Conservation (phyloP, 1,140 invertebrate genomes). For the Diabrotica virgifera region DNA sequence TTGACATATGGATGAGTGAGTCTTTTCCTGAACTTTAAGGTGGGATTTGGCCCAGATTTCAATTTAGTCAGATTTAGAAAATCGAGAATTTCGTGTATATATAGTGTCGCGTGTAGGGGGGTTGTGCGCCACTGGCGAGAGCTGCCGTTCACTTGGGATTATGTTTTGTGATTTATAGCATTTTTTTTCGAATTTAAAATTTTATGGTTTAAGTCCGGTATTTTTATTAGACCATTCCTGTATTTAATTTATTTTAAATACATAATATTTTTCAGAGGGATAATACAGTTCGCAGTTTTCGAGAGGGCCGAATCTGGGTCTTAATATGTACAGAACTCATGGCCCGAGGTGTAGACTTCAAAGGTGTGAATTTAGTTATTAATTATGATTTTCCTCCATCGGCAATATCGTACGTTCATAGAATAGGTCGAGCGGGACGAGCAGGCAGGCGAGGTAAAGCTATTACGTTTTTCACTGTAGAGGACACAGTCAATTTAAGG, state of each 20-base stretch:
- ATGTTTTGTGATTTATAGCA: no score
- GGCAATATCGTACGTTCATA: slow-evolving; percentile 92
- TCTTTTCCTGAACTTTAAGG: no score
- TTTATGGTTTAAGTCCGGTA: no score
- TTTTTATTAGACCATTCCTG: no score
- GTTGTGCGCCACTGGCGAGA: no score
- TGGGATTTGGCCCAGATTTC: no score
- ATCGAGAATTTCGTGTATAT: no score
- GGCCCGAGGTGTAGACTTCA: slow-evolving; percentile 96
- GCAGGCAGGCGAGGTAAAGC: slow-evolving; percentile 86
- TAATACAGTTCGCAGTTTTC: slow-evolving; percentile 83
- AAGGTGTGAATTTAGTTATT: slow-evolving; percentile 79
- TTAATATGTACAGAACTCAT: slow-evolving; percentile 96
- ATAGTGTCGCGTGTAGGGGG: no score
- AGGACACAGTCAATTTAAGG: slow-evolving; percentile 78
- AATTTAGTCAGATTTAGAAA: no score
- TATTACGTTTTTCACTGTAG: slow-evolving; percentile 91
- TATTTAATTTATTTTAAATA: slow-evolving; percentile 10
- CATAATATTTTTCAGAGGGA: slow-evolving; percentile 65
- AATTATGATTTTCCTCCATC: slow-evolving; percentile 97
- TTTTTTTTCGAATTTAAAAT: no score
- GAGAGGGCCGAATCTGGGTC: slow-evolving; percentile 91
- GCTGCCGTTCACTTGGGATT: no score
- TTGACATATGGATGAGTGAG: no score
- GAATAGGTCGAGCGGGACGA: slow-evolving; percentile 83